These are phyloP conservation scores for Caenorhabditis virilis DNA, from an alignment of 2,888 invertebrate species.

Conservation along the genomic window DNA sequence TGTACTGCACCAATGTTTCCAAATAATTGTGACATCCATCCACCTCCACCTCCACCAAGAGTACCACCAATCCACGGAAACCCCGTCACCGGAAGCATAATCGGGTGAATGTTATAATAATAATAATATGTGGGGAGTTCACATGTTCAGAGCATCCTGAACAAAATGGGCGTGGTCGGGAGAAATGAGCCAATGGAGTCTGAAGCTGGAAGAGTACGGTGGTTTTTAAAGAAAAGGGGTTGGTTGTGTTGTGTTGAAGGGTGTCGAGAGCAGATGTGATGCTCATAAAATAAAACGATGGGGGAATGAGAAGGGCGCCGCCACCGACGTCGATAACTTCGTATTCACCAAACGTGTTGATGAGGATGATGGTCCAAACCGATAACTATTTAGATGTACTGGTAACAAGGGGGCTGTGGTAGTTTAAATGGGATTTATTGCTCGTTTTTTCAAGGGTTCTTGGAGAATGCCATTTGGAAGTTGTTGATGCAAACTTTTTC, in stretches of 20 bases:
- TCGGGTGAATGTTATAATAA: not conserved
- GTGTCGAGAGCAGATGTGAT: slow-evolving; percentile 1
- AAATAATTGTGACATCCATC: not conserved
- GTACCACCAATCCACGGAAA: not conserved
- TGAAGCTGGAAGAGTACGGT: not conserved
- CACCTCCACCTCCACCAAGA: no score
- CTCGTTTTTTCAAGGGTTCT: not conserved
- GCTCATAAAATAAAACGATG: not conserved
- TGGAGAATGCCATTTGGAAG: not conserved
- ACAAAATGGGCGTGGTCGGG: not conserved
- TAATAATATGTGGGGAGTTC: not conserved
- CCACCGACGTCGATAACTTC: not conserved
- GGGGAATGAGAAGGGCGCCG: not conserved
- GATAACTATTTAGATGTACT: not conserved
- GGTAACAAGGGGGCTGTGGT: not conserved
- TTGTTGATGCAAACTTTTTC: no score
- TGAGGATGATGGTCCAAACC: not conserved
- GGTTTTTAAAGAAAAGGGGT: not conserved
- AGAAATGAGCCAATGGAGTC: not conserved
- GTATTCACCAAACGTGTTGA: not conserved
- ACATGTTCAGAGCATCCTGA: not conserved
- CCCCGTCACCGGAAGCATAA: not conserved
- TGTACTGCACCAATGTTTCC: not conserved
- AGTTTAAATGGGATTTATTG: not conserved
- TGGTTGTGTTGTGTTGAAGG: not conserved